These are phyloP conservation scores for Synergus umbraculus DNA, from an alignment of 2,888 invertebrate species.

Conservation along the genomic window DNA sequence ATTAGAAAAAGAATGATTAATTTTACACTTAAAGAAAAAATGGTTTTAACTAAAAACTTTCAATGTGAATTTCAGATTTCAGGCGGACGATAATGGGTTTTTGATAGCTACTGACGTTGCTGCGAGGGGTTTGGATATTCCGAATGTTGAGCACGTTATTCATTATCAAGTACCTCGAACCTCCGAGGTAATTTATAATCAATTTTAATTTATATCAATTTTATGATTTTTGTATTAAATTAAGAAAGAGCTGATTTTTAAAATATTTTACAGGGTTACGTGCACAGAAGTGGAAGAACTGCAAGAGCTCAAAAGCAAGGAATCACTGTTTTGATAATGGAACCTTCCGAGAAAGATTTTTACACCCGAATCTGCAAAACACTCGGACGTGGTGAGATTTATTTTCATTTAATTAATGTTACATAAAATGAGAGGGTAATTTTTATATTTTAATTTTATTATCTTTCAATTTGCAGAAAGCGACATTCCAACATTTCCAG, in stretches of 20 bases:
- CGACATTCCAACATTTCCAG: constrained; percentile 91
- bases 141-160: constrained; percentile 94
- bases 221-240: constrained; percentile 1
- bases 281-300: constrained; percentile 97
- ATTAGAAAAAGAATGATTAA: not conserved
- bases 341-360: constrained; percentile 89
- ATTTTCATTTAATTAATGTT: constrained; percentile 37
- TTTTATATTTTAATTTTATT: not conserved
- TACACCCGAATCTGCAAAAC: constrained; percentile 91
- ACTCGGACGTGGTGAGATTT: constrained; percentile 87
- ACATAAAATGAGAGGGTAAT: not conserved
- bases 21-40: not conserved
- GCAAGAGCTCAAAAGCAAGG: constrained; percentile 94
- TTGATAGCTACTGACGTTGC: constrained; percentile 98
- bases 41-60: constrained; percentile 4
- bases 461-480: constrained; percentile 80
- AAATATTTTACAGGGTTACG: constrained; percentile 84
- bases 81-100: constrained; percentile 85
- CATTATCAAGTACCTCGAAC: constrained; percentile 98
- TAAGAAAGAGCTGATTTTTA: not conserved
- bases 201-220: constrained; percentile 5
- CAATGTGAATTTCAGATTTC: constrained; percentile 80
- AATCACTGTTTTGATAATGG: constrained; percentile 93
- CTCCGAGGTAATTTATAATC: constrained; percentile 82
- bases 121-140: constrained; percentile 97